Percentiles rank a stretch among this genome's conserved stretches.
These are phyloP conservation scores for Orthosia gracilis DNA, from an alignment of 2,888 invertebrate genomes.

Conservation along the genomic window DNA sequence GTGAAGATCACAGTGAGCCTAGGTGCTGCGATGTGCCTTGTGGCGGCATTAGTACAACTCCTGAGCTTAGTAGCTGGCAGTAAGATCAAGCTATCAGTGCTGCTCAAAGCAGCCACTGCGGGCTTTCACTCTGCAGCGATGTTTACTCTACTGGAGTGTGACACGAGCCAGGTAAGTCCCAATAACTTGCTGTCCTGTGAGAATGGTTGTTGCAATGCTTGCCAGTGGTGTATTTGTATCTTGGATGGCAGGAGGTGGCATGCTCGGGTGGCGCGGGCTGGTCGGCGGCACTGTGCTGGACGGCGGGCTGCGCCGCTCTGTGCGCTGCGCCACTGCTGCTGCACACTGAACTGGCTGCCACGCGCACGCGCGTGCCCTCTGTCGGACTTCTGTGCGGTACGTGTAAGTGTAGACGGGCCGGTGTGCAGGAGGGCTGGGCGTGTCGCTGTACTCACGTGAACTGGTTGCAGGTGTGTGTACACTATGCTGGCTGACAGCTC, in stretches of 20 bases:
- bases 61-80: constrained; percentile 78
- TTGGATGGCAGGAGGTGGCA: constrained; percentile 76
- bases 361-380: constrained; percentile 92
- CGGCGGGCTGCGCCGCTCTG: constrained; percentile 93
- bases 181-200: not conserved
- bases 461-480: constrained; percentile 92
- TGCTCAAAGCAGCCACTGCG: constrained; percentile 83
- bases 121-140: constrained; percentile 86
- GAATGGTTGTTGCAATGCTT: not conserved
- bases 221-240: not conserved
- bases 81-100: constrained; percentile 76
- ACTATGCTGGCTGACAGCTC: constrained; percentile 92
- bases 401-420: not conserved
- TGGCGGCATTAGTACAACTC: constrained; percentile 82
- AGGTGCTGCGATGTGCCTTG: constrained; percentile 85
- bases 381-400: constrained; percentile 93
- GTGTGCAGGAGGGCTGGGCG: not conserved
- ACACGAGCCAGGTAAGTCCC: constrained; percentile 80
- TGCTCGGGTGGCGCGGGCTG: constrained; percentile 91
- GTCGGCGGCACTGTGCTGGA: constrained; percentile 93
- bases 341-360: constrained; percentile 93
- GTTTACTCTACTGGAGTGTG: constrained; percentile 82
- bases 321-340: constrained; percentile 93
- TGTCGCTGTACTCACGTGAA: not conserved
- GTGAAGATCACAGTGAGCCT: constrained; percentile 84